Percentiles rank a stretch among this genome's conserved stretches.
These are phyloP conservation scores for Diachasmimorpha longicaudata DNA, from an alignment of 1,140 invertebrate species.

Conservation along the genomic window DNA sequence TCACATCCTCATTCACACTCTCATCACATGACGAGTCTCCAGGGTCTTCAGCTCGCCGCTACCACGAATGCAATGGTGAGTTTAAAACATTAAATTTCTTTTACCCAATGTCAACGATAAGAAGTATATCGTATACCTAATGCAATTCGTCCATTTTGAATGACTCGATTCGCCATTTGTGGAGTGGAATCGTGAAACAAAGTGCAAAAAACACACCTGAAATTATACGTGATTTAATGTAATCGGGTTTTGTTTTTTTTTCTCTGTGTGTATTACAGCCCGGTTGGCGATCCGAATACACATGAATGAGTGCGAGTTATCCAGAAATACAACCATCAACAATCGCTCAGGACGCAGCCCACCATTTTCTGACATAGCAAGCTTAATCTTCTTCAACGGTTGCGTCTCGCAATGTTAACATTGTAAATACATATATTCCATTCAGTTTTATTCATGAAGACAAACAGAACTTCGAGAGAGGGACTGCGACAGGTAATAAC, in stretches of 20 bases:
- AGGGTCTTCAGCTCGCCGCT: slow-evolving; percentile 63
- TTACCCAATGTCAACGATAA: not conserved
- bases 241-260: not conserved
- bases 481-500: no score
- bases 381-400: slow-evolving; percentile 31
- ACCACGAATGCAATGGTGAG: slow-evolving; percentile 67
- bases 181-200: not conserved
- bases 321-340: slow-evolving; percentile 2
- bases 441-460: not conserved
- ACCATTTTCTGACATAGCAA: slow-evolving; percentile 47
- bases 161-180: slow-evolving; percentile 1
- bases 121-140: not conserved
- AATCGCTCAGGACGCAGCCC: slow-evolving; percentile 51
- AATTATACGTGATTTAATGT: not conserved
- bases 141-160: not conserved
- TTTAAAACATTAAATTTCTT: slow-evolving; percentile 17
- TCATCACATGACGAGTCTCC: slow-evolving; percentile 64
- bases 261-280: slow-evolving; percentile 53
- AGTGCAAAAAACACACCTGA: not conserved
- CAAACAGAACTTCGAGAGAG: not conserved
- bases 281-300: slow-evolving; percentile 64
- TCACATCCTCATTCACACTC: slow-evolving; percentile 62
- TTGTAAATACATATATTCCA: slow-evolving; percentile 29
- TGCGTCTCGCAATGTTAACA: slow-evolving; percentile 31
- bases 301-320: slow-evolving; percentile 54